Evolutionary conservation across 2,113 vertebrate species (phyloP).

Genomic region (Marmota monax): DNA sequence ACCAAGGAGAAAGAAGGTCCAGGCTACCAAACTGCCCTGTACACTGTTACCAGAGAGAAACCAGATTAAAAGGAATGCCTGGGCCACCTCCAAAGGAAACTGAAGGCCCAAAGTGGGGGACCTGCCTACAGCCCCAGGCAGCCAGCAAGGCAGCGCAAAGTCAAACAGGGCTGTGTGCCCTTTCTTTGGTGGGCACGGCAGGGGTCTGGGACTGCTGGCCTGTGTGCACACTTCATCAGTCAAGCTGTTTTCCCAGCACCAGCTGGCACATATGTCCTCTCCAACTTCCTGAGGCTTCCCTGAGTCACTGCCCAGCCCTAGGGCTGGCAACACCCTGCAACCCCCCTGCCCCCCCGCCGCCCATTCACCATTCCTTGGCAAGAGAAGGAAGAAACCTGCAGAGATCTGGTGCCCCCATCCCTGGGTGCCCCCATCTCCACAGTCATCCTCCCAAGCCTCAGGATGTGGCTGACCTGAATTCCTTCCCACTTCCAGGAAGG

Average conservation of each 20-base stretch:
- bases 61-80: constrained; percentile 49
- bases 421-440: background rate
- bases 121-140: background rate
- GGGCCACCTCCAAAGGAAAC: constrained; percentile 49
- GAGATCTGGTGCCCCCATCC: background rate
- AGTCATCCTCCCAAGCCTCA: background rate
- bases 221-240: constrained; percentile 24
- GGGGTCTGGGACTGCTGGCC: constrained; percentile 67
- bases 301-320: constrained; percentile 77
- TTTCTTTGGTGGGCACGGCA: constrained; percentile 57
- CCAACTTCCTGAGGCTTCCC: constrained; percentile 76
- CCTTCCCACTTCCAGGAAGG: constrained; percentile 39
- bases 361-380: constrained; percentile 7
- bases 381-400: constrained; percentile 7
- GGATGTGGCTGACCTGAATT: background rate
- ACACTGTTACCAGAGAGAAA: constrained; percentile 51
- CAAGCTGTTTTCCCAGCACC: constrained; percentile 73
- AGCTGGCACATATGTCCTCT: constrained; percentile 63
- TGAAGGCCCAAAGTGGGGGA: background rate
- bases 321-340: constrained; percentile 70
- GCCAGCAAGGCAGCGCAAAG: constrained; percentile 17
- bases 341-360: background rate
- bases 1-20: background rate
- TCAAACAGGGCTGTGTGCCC: constrained; percentile 55
- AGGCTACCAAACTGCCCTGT: background rate